Conservation (phyloP, 2,797 vertebrate genomes). For the Muscicapa striata region DNA sequence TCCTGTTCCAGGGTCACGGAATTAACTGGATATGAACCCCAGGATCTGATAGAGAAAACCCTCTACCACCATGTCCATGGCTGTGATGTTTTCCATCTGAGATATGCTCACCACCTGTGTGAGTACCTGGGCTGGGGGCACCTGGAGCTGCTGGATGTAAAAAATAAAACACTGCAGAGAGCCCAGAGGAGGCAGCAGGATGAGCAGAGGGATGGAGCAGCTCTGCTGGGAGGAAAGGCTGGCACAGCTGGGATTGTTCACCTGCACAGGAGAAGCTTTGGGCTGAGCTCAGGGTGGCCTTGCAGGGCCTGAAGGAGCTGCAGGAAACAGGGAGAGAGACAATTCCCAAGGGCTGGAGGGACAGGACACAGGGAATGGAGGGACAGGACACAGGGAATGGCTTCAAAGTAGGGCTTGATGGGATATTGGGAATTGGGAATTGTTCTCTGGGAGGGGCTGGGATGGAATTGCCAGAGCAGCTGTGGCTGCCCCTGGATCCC, state of each 20-base stretch:
- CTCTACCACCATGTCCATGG: slow-evolving; percentile 93
- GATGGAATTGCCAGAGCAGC: background rate
- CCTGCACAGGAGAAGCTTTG: too few relatives aligned
- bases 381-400: too few relatives aligned
- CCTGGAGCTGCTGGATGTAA: background rate
- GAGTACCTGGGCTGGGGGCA: slow-evolving; percentile 69
- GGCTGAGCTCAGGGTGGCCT: too few relatives aligned
- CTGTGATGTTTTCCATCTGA: slow-evolving; percentile 90
- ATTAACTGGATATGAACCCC: slow-evolving; percentile 92
- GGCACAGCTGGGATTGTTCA: too few relatives aligned
- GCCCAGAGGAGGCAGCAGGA: background rate
- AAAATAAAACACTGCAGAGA: too few relatives aligned
- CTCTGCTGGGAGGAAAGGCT: background rate
- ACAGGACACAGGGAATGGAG: too few relatives aligned
- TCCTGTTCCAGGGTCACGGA: slow-evolving; percentile 86
- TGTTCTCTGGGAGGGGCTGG: too few relatives aligned
- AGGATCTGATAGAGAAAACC: slow-evolving; percentile 96
- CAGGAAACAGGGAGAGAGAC: too few relatives aligned
- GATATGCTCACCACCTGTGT: slow-evolving; percentile 91
- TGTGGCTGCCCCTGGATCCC: background rate
- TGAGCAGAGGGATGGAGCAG: background rate
- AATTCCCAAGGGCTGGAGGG: too few relatives aligned
- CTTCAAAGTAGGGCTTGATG: too few relatives aligned
- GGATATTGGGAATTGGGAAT: too few relatives aligned
- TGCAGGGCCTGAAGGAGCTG: too few relatives aligned